These are phyloP conservation scores for Mormyrus iriodes DNA, from an alignment of 2,113 vertebrate genomes.

Conservation along the genomic window DNA sequence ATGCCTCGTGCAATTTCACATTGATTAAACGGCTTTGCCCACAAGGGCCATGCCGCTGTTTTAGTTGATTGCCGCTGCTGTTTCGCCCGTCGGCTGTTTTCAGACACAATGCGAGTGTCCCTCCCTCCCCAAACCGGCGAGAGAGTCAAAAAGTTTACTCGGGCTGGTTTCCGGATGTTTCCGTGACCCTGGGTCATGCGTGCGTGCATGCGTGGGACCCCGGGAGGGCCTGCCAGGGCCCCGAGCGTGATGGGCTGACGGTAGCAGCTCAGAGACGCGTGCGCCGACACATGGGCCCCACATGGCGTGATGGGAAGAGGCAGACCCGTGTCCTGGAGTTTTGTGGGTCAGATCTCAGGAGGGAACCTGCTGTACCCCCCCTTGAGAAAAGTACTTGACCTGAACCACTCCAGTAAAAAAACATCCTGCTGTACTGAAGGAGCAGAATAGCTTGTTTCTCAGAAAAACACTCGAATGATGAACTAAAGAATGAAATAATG, in stretches of 20 bases:
- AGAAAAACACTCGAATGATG: neutral
- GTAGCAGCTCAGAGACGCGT: neutral
- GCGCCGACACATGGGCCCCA: neutral
- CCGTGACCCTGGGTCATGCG: neutral
- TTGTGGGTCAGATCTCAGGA: neutral
- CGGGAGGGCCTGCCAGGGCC: neutral
- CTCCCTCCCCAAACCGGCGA: neutral
- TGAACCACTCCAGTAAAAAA: neutral
- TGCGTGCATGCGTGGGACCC: neutral
- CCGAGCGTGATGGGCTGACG: neutral
- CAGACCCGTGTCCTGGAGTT: neutral
- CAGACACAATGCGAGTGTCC: constrained; percentile 48
- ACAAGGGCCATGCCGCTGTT: constrained; percentile 51
- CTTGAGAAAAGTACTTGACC: neutral
- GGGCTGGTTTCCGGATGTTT: neutral
- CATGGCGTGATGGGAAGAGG: neutral
- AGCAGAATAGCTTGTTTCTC: neutral
- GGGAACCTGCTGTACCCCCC: neutral
- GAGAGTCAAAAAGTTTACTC: neutral
- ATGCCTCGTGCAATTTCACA: constrained; percentile 50
- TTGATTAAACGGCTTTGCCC: constrained; percentile 37
- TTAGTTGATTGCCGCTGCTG: constrained; percentile 50
- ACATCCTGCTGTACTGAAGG: neutral
- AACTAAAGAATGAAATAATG: neutral
- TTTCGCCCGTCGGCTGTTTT: constrained; percentile 53